phyloP scores from a whole-genome alignment of 2,888 invertebrate species.

The Clanis bilineata region DNA sequence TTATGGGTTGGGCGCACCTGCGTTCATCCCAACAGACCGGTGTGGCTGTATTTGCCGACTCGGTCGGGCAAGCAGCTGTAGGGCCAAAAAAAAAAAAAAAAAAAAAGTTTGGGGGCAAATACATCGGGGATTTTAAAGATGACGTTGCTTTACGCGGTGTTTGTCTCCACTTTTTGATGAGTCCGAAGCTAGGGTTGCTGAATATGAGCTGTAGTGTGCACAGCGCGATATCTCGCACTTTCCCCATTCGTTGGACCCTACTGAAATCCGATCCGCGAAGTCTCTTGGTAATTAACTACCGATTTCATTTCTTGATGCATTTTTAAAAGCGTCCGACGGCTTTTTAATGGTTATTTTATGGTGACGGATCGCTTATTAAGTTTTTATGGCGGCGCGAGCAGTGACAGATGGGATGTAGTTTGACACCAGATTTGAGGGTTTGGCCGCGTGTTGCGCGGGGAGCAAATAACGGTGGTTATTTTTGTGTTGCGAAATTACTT shows the following conservation, averaged over 20 bases:
- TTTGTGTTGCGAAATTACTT: conserved; percentile 16
- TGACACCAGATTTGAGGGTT: conserved; percentile 76
- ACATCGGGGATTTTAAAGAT: conserved; percentile 35
- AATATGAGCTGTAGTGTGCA: conserved; percentile 30
- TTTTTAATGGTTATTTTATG: conserved; percentile 82
- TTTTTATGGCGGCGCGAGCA: conserved; percentile 69
- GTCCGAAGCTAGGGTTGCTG: conserved; percentile 31
- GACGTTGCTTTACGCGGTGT: conserved; percentile 35
- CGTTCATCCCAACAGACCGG: too few species aligned
- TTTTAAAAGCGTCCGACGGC: conserved; percentile 80
- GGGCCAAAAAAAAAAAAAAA: too few species aligned
- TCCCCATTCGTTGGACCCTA: conserved; percentile 41
- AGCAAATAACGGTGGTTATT: conserved; percentile 12
- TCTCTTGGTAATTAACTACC: conserved; percentile 81
- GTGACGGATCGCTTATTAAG: conserved; percentile 82
- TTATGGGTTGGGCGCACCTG: too few species aligned
- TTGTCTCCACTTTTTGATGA: conserved; percentile 38
- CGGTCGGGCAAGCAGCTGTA: too few species aligned
- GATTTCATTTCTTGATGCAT: conserved; percentile 81
- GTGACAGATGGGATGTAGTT: conserved; percentile 80
- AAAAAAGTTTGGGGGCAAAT: conserved; percentile 43
- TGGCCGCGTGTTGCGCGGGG: conserved; percentile 1
- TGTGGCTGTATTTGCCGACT: too few species aligned
- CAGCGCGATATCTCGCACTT: conserved; percentile 29
- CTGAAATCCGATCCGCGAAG: conserved; percentile 71